Evolutionary conservation across 2,113 vertebrate genomes (phyloP), one percentile per base, ranked within the genome.

Genomic region (Myotis davidii): DNA sequence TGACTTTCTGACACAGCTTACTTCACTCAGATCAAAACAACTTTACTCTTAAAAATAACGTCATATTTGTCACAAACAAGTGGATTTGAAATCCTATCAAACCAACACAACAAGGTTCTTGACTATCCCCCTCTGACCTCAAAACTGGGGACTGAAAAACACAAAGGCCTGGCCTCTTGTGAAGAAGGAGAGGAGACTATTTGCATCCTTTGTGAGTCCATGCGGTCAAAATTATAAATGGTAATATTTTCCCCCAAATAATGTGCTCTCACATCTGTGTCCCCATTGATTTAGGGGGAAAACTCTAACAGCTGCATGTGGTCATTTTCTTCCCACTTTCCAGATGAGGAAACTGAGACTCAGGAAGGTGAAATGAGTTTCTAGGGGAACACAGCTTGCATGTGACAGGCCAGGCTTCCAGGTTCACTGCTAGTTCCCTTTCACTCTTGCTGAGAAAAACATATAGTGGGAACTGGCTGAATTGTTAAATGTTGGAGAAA

Each of bases 341-440:
- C 59, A 95, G 39, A 73, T 91, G 45, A 90, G 9, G 59, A 92
- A 70, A 85, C 29, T 50, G 45, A 91, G 82, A 12, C 65, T 50
- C 42, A n/a, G 18, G 85, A 64, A 83, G 3, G 2, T 32, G 27
- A 67, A 18, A 10, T 23, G 20, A 34, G 34, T 91, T 78, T 65
- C 67, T 64, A n/a, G 11, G 32, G 25, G 34, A 48, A 39, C 23
- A 9, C 16, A 76, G 73, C 23, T 21, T 34, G 6, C n/a, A 8
- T 0, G 0, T 6, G 11, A 32, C 21, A 34, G 2, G n/a, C 17
- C 6, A 29, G 50, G 18, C 16, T 61, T 86, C 56, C 17, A 18
- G 39, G 52, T 14, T 37, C 20, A 9, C 12, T 6, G 5, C 11
- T 34, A 8, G 12, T 14, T 82, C 20, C n/a, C 10, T 52, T 78